Evolutionary conservation across 1,140 invertebrate species (phyloP).

Genomic region (Eciton burchellii): DNA sequence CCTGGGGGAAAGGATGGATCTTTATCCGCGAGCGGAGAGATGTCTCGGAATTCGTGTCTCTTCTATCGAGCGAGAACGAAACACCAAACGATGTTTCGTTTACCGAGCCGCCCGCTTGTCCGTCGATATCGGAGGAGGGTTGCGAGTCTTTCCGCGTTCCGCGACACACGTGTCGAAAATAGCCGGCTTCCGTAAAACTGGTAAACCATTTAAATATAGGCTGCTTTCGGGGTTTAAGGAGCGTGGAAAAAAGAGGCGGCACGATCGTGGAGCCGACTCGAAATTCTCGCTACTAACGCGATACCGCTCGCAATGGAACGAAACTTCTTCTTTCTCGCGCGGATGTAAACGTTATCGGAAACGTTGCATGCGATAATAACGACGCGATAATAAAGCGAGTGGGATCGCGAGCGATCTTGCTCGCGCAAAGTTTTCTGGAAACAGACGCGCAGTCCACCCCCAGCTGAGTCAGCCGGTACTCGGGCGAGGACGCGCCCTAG

Average conservation of each 20-base stretch:
- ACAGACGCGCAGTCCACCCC: slow-evolving; percentile 26
- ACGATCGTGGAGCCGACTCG: not conserved
- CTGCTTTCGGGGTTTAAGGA: slow-evolving; percentile 61
- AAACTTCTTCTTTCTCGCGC: no score
- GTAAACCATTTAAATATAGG: slow-evolving; percentile 74
- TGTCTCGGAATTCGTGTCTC: not conserved
- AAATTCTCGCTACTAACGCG: no score
- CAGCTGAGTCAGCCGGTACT: slow-evolving; percentile 33
- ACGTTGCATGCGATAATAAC: no score
- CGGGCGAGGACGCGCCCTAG: slow-evolving; percentile 54
- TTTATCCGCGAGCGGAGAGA: not conserved
- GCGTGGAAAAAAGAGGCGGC: slow-evolving; percentile 1
- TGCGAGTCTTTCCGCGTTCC: slow-evolving; percentile 56
- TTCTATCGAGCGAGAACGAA: not conserved
- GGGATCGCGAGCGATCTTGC: not conserved
- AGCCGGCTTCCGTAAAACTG: slow-evolving; percentile 73
- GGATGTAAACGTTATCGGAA: no score
- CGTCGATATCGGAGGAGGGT: slow-evolving; percentile 31
- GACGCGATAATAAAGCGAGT: not conserved
- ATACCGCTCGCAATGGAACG: no score
- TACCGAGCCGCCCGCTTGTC: not conserved
- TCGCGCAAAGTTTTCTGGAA: not conserved
- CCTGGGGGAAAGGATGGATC: not conserved
- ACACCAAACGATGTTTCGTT: not conserved
- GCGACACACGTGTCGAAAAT: slow-evolving; percentile 74